Evolutionary conservation across 2,888 invertebrate species (phyloP).

Genomic region (Polia nebulosa): DNA sequence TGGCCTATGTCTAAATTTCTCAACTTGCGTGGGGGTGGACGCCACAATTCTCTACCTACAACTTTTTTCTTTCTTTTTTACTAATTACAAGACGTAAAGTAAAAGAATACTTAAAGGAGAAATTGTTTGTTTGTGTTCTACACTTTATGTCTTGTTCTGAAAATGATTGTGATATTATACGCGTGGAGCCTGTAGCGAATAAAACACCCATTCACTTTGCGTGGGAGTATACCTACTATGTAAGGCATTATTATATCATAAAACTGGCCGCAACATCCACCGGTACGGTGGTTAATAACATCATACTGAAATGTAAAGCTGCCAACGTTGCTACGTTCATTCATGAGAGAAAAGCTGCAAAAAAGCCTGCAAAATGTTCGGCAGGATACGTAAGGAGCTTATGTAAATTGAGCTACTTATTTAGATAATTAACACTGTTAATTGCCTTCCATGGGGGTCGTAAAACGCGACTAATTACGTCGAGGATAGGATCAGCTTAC

Average conservation of each 20-base stretch:
- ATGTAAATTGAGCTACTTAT: conserved; percentile 32
- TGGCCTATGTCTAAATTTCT: conserved; percentile 4
- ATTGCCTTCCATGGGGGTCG: conserved; percentile 27
- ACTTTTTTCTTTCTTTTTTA: background rate
- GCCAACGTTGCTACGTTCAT: conserved; percentile 7
- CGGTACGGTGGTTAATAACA: conserved; percentile 22
- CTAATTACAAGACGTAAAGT: conserved; percentile 7
- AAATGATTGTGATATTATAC: conserved; percentile 21
- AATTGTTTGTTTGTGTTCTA: conserved; percentile 8
- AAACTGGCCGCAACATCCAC: conserved; percentile 34
- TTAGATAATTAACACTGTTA: conserved; percentile 22
- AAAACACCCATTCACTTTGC: conserved; percentile 25
- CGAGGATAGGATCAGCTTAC: conserved; percentile 27
- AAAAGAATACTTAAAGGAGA: background rate
- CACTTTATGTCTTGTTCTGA: conserved; percentile 11
- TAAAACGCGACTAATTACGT: conserved; percentile 20
- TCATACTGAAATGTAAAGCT: conserved; percentile 23
- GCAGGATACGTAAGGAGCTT: conserved; percentile 22
- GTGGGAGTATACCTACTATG: conserved; percentile 40
- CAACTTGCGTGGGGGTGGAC: conserved; percentile 1
- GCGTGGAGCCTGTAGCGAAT: conserved; percentile 21
- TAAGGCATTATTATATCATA: conserved; percentile 44
- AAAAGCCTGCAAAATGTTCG: background rate
- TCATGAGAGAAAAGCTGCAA: conserved; percentile 3
- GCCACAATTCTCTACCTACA: conserved; percentile 1